Conservation (phyloP, 2,888 invertebrate genomes). For the Monopis laevigella region DNA sequence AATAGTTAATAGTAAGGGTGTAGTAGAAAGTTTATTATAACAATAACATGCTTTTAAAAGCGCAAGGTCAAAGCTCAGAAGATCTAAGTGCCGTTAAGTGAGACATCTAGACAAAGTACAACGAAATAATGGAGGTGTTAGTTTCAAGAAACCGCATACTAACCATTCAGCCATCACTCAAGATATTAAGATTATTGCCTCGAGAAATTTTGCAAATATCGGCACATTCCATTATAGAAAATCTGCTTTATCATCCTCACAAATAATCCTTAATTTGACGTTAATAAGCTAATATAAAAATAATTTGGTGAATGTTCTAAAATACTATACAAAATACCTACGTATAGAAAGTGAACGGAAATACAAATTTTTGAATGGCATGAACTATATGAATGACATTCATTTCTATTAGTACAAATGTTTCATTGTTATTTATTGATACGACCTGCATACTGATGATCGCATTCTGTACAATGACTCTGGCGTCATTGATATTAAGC, state of each 20-base stretch:
- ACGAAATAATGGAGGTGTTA: constrained; percentile 9
- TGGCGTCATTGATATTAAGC: no score
- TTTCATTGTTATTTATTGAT: constrained; percentile 8
- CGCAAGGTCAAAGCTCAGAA: constrained; percentile 10
- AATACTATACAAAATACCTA: no score
- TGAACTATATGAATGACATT: not conserved
- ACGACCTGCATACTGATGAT: constrained; percentile 7
- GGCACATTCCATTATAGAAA: not conserved
- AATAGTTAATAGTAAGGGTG: no score
- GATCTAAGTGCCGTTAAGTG: constrained; percentile 11
- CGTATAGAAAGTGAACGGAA: no score
- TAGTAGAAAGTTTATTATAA: constrained; percentile 6
- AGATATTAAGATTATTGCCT: constrained; percentile 4
- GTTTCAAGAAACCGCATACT: constrained; percentile 5
- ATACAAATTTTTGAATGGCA: not conserved
- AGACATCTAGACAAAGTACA: constrained; percentile 10
- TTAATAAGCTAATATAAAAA: not conserved
- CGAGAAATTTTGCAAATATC: constrained; percentile 1
- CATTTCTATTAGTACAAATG: constrained; percentile 2
- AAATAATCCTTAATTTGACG: constrained; percentile 10
- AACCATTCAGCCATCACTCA: constrained; percentile 10
- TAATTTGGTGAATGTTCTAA: no score
- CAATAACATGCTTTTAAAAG: constrained; percentile 11
- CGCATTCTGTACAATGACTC: constrained; percentile 1
- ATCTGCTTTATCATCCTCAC: constrained; percentile 6